Percentiles rank a stretch among this genome's conserved stretches.
These are phyloP conservation scores for Rhagonycha lutea DNA, from an alignment of 2,888 invertebrate genomes.

Conservation along the genomic window DNA sequence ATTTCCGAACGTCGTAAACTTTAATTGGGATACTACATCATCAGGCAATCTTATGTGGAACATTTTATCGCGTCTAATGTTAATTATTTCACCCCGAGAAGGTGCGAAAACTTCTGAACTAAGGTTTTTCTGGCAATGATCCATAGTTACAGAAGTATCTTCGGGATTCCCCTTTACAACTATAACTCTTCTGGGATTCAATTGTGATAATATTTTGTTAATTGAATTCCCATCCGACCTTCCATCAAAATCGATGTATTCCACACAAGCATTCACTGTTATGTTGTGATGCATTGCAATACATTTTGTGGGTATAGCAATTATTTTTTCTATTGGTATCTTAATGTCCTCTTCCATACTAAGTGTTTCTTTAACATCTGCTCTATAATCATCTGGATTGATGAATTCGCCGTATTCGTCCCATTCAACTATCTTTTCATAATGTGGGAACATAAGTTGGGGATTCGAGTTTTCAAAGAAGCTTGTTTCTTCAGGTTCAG, in stretches of 20 bases:
- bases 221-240: slow-evolving; percentile 84
- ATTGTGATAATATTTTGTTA: slow-evolving; percentile 77
- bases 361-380: slow-evolving; percentile 69
- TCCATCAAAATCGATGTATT: slow-evolving; percentile 97
- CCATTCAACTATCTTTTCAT: slow-evolving; percentile 86
- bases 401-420: slow-evolving; percentile 98
- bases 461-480: slow-evolving; percentile 89
- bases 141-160: slow-evolving; percentile 70
- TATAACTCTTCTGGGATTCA: slow-evolving; percentile 82
- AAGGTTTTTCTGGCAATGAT: slow-evolving; percentile 67
- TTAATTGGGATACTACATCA: slow-evolving; percentile 82
- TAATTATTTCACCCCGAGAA: slow-evolving; percentile 78
- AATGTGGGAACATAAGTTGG: slow-evolving; percentile 95
- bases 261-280: slow-evolving; percentile 81
- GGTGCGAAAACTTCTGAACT: slow-evolving; percentile 84
- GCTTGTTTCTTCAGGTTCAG: slow-evolving; percentile 72
- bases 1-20: slow-evolving; percentile 83
- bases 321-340: slow-evolving; percentile 49
- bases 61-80: slow-evolving; percentile 97
- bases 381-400: slow-evolving; percentile 88
- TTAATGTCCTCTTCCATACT: slow-evolving; percentile 63
- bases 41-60: slow-evolving; percentile 94
- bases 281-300: slow-evolving; percentile 74
- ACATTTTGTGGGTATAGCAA: slow-evolving; percentile 91
- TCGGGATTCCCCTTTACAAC: slow-evolving; percentile 75